Conservation (phyloP, 2,113 vertebrate genomes). For the Prolemur simus region DNA sequence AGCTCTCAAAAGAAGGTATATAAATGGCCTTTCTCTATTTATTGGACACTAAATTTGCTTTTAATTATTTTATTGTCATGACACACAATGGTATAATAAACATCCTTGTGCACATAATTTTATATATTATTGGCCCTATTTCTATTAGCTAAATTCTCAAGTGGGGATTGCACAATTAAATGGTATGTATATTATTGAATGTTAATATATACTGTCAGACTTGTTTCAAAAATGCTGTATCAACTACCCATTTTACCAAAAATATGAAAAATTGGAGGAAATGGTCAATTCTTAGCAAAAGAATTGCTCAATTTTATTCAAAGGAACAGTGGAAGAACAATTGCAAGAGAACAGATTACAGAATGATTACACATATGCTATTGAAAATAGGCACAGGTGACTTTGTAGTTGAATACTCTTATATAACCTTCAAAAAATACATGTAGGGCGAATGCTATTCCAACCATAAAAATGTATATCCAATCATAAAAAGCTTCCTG, state of each 20-base stretch:
- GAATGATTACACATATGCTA: background rate
- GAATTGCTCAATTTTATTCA: background rate
- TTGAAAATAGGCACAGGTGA: background rate
- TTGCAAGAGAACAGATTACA: background rate
- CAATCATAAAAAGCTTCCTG: background rate
- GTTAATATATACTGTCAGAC: background rate
- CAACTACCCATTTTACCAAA: background rate
- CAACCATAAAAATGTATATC: background rate
- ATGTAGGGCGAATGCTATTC: background rate
- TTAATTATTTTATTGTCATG: background rate
- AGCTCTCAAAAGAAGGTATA: background rate
- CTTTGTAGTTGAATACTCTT: background rate
- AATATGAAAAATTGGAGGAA: background rate
- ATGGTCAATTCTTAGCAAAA: background rate
- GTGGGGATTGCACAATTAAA: background rate
- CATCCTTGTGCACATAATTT: background rate
- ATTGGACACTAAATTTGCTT: background rate
- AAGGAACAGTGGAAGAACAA: background rate
- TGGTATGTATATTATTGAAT: background rate
- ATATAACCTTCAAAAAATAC: background rate
- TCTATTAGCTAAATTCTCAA: background rate
- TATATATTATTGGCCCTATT: slow-evolving; percentile 2
- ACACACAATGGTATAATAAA: background rate
- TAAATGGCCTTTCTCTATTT: background rate
- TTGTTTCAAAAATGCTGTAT: background rate